phyloP scores from a whole-genome alignment of 2,888 invertebrate genomes.

The Ommatoiulus sabulosus region DNA sequence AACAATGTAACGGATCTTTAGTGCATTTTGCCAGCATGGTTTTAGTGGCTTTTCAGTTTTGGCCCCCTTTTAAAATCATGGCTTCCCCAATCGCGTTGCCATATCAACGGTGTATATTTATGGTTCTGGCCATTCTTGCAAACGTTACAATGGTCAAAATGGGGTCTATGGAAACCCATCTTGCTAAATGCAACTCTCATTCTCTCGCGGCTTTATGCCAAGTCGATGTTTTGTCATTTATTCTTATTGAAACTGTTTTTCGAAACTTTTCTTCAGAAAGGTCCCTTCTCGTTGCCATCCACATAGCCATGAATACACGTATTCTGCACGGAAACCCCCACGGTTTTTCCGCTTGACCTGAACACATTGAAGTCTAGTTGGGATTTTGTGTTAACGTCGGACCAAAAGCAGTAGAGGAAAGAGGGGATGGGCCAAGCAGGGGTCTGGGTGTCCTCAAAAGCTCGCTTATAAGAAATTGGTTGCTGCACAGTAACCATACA shows the following conservation, averaged over 20 bases:
- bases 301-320: background rate
- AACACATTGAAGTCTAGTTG: background rate
- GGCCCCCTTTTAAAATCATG: background rate
- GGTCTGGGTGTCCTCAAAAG: slow-evolving; percentile 25
- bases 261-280: slow-evolving; percentile 6
- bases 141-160: slow-evolving; percentile 23
- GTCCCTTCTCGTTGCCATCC: slow-evolving; percentile 17
- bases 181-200: slow-evolving; percentile 22
- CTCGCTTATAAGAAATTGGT: slow-evolving; percentile 39
- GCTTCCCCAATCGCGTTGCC: background rate
- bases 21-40: slow-evolving; percentile 8
- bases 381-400: background rate
- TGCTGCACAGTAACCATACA: slow-evolving; percentile 1
- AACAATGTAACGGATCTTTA: background rate
- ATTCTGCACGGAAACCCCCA: slow-evolving; percentile 27
- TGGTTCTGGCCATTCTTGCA: background rate
- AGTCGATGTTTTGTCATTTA: slow-evolving; percentile 26
- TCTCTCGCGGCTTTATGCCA: slow-evolving; percentile 5
- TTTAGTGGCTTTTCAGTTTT: background rate
- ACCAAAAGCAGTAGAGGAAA: background rate
- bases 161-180: slow-evolving; percentile 21
- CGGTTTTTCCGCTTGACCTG: slow-evolving; percentile 40
- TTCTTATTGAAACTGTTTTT: slow-evolving; percentile 29
- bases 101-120: background rate
- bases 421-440: background rate